A percentile compares a stretch with the other conserved stretches of the same genome.
phyloP scores from a whole-genome alignment of 2,888 invertebrate species.

The Callosobruchus maculatus region DNA sequence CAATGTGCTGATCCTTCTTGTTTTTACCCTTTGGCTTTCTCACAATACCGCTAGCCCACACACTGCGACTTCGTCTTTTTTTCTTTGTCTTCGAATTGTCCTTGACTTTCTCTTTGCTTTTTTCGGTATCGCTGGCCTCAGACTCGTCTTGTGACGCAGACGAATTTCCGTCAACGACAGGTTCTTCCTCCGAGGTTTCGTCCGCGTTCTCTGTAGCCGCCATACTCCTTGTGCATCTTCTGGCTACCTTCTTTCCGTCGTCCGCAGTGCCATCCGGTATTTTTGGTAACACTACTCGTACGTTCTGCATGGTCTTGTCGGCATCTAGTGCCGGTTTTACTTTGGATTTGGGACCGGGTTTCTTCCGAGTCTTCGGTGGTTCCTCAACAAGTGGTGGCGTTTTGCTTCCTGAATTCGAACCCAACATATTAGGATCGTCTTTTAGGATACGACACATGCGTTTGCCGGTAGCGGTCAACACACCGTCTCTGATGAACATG shows the following conservation, averaged over 20 bases:
- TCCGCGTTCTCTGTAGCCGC: conserved; percentile 22
- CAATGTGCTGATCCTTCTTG: conserved; percentile 2
- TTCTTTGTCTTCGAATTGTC: conserved; percentile 33
- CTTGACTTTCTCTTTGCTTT: conserved; percentile 20
- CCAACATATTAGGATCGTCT: conserved; percentile 30
- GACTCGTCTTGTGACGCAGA: conserved; percentile 33
- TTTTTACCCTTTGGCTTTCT: conserved; percentile 21
- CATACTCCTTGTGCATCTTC: conserved; percentile 20
- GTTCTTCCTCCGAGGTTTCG: conserved; percentile 10
- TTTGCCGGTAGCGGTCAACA: conserved; percentile 61
- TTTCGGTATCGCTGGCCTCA: conserved; percentile 25
- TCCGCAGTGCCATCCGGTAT: conserved; percentile 27
- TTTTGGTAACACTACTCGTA: conserved; percentile 31
- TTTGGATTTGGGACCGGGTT: conserved; percentile 21
- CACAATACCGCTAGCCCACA: conserved; percentile 41
- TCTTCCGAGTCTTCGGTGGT: conserved; percentile 20
- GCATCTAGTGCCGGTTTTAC: conserved; percentile 2
- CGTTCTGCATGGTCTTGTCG: conserved; percentile 27
- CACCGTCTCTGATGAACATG: conserved; percentile 64
- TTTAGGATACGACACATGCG: conserved; percentile 60
- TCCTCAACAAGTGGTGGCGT: conserved; percentile 2
- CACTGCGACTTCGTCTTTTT: conserved; percentile 43
- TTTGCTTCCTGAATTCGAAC: conserved; percentile 4
- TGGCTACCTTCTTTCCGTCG: conserved; percentile 15
- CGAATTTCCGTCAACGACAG: conserved; percentile 6